Conservation (phyloP, 2,797 vertebrate genomes). For the Platyrinchus mystaceus region DNA sequence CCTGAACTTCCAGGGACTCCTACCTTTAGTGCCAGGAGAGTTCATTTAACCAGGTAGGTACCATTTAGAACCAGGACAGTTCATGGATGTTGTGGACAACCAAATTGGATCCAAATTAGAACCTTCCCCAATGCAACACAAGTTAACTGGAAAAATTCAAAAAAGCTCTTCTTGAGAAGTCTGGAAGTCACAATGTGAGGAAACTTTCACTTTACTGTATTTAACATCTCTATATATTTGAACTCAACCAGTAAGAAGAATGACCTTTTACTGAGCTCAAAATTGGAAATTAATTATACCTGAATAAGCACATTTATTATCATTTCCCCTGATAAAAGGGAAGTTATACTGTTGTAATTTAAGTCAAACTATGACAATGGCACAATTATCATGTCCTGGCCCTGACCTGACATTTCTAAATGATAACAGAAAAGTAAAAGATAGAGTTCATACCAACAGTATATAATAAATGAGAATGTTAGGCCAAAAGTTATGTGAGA, state of each 20-base stretch:
- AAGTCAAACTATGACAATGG: conserved; percentile 35
- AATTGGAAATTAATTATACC: conserved; percentile 43
- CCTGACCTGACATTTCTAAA: conserved; percentile 47
- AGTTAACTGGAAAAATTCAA: neutral
- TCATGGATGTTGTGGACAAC: neutral
- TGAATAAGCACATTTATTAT: conserved; percentile 54
- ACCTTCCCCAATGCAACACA: neutral
- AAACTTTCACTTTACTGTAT: neutral
- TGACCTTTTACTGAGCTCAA: neutral
- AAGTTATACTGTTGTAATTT: conserved; percentile 54
- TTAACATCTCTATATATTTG: neutral
- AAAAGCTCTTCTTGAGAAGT: neutral
- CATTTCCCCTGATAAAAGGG: conserved; percentile 50
- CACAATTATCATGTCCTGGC: conserved; percentile 16
- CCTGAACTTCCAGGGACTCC: neutral
- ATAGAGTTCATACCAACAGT: neutral
- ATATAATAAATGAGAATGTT: neutral
- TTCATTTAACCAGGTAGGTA: neutral
- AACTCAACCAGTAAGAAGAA: neutral
- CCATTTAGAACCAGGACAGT: neutral
- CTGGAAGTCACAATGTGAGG: neutral
- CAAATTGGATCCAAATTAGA: neutral
- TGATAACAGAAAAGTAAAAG: conserved; percentile 5
- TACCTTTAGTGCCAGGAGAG: neutral
- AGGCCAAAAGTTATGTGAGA: neutral